Percentiles rank a stretch among this genome's conserved stretches.
phyloP scores from a whole-genome alignment of 2,797 vertebrate genomes.

The Scolopax rusticola region DNA sequence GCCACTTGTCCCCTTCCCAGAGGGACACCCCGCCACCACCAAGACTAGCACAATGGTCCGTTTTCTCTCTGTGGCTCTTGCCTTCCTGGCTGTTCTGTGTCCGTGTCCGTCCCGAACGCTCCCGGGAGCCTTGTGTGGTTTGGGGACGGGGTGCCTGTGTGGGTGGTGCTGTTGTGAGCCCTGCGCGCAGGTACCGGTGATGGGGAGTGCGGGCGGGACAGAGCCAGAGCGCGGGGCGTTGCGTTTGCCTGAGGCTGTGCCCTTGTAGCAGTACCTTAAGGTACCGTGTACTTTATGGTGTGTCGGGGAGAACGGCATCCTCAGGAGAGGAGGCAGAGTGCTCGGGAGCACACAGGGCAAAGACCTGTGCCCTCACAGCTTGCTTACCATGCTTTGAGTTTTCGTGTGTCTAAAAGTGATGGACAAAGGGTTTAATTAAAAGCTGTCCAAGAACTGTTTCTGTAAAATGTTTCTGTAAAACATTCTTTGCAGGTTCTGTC shows the following conservation, averaged over 20 bases:
- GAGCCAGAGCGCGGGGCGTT: not conserved
- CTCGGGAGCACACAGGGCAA: not conserved
- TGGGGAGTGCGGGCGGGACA: not conserved
- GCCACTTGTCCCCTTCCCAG: rapidly evolving
- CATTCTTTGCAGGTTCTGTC: rapidly evolving
- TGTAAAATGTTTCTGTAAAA: not conserved
- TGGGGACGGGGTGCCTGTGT: rapidly evolving
- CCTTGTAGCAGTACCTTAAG: not conserved
- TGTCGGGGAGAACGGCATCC: no score
- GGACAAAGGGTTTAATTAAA: not conserved
- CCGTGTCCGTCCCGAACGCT: rapidly evolving
- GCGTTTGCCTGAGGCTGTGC: not conserved
- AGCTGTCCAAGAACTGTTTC: not conserved
- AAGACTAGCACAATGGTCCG: rapidly evolving
- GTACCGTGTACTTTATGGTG: rapidly evolving
- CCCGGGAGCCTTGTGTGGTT: rapidly evolving
- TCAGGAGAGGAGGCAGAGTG: not conserved
- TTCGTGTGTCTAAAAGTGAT: not conserved
- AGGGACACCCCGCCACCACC: rapidly evolving
- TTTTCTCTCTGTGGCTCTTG: not conserved
- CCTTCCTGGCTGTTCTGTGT: rapidly evolving
- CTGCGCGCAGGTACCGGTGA: rapidly evolving
- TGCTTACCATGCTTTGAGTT: not conserved
- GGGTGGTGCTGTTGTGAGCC: rapidly evolving
- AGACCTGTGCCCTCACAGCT: not conserved